These are phyloP conservation scores for Lamproptera curius DNA, from an alignment of 2,888 invertebrate genomes.

Conservation along the genomic window DNA sequence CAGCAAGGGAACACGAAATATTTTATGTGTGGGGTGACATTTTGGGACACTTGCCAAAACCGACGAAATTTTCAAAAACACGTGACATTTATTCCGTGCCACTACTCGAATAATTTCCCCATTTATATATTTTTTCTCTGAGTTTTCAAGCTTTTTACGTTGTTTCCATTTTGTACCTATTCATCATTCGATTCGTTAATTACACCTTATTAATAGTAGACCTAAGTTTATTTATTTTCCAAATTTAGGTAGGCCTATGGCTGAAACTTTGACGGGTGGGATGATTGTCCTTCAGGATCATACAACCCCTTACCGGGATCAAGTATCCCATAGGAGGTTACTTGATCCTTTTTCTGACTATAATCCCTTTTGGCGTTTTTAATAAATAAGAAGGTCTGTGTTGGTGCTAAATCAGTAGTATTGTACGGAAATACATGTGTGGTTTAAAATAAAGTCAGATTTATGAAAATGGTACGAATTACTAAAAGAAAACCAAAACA, in stretches of 20 bases:
- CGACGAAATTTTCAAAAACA: no score
- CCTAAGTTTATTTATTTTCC: constrained; percentile 20
- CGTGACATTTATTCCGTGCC: no score
- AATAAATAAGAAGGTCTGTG: no score
- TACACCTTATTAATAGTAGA: no score
- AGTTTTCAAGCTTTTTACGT: constrained; percentile 5
- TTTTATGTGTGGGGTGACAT: no score
- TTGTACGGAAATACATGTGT: constrained; percentile 6
- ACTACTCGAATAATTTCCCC: constrained; percentile 11
- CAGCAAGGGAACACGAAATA: constrained; percentile 20
- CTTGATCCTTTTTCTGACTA: constrained; percentile 4
- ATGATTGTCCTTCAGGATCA: neutral
- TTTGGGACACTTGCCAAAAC: no score
- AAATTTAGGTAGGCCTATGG: no score
- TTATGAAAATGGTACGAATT: no score
- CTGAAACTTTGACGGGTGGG: neutral
- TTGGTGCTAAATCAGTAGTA: constrained; percentile 5
- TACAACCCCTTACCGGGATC: neutral
- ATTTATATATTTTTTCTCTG: neutral
- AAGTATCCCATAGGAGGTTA: constrained; percentile 1
- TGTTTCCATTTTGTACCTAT: no score
- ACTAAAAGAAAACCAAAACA: no score
- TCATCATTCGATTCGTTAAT: no score
- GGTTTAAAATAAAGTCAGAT: no score
- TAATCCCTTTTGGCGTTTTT: neutral